Base-by-base conservation (phyloP, 1,140 invertebrate species). In the Rhopalosiphum maidis region DNA sequence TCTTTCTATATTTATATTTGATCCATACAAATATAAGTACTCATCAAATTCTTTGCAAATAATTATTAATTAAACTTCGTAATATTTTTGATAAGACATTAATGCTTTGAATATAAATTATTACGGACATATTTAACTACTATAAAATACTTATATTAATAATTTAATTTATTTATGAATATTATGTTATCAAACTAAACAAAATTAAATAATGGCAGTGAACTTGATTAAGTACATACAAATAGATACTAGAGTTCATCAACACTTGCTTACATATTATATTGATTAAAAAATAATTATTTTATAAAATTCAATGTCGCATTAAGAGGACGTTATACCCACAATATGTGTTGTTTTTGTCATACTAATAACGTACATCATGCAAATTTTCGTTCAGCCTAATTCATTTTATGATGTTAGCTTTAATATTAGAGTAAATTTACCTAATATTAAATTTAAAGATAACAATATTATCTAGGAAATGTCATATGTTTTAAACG, bases 1-100 rank as follows among this genome's bases (percentile, higher is more conserved):
- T 68, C 30, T n/a, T 77, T 68, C 23, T 68, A 1, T 60, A 60
- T 68, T 77, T 77, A 68, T 18, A 77, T 21, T 77, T 77, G 15
- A 77, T 77, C n/a, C 60, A n/a, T n/a, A 77, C 15, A 77, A n/a
- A n/a, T n/a, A n/a, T 77, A n/a, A n/a, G 60, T 77, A 35, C 60
- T n/a, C 30, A n/a, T n/a, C 15, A 77, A n/a, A n/a, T 18, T 77
- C 15, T 77, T n/a, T 77, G 30, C 60, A n/a, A 77, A 77, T n/a
- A 68, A 77, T 77, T 77, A 77, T 77, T 77, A 11, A 11, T 46
- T 51, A 51, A 77, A 77, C 60, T 77, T 35, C 15, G 60, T n/a
- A 77, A n/a, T 77, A 77, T 77, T n/a, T n/a, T 77, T 77, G 60
- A 77, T 77, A 77, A 77, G 60, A 77, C 5, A n/a, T n/a, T n/a